Percentiles rank a stretch among this genome's conserved stretches.
Evolutionary conservation across 2,113 vertebrate genomes (phyloP).

Genomic region (Pseudopodoces humilis): DNA sequence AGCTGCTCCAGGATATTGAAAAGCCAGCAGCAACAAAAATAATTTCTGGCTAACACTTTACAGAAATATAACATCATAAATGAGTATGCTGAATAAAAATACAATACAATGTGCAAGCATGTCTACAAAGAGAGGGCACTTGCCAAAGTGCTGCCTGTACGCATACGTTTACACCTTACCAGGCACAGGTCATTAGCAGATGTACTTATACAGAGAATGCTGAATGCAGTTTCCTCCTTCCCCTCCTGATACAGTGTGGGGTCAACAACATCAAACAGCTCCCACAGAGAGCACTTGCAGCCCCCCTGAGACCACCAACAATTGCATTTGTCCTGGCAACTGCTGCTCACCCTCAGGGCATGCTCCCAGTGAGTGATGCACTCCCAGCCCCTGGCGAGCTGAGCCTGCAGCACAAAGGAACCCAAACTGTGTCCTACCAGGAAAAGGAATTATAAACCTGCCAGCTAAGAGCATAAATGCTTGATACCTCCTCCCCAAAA

Average conservation of each 20-base stretch:
- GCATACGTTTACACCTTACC: neutral
- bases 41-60: neutral
- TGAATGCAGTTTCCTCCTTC: neutral
- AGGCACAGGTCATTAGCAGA: neutral
- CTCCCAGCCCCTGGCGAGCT: rapidly evolving
- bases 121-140: neutral
- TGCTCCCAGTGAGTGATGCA: neutral
- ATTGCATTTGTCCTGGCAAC: neutral
- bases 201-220: neutral
- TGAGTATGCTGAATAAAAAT: neutral
- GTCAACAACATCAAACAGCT: neutral
- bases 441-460: neutral
- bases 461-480: neutral
- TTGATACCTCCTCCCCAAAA: neutral
- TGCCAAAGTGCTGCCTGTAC: neutral
- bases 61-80: neutral
- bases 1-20: neutral
- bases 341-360: neutral
- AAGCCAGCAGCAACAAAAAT: neutral
- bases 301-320: neutral
- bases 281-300: neutral
- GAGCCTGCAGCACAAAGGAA: neutral
- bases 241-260: neutral
- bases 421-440: neutral
- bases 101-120: neutral